Conservation (phyloP, 1,140 invertebrate species). For the Drosophila quadrilineata region DNA sequence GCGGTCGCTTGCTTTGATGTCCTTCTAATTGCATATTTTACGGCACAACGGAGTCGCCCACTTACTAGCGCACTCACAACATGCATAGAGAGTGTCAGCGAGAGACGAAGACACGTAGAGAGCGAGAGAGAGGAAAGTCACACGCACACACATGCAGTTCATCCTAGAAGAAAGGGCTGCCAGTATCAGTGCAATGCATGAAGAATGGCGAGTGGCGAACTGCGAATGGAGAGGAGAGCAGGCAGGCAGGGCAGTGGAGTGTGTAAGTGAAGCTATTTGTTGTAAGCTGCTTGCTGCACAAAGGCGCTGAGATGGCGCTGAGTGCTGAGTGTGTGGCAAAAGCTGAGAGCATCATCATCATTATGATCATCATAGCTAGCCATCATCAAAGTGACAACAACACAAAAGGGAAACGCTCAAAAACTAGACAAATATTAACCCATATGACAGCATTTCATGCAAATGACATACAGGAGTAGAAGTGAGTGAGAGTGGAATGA, state of each 20-base stretch:
- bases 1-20: conserved; percentile 63
- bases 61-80: conserved; percentile 8
- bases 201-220: too few relatives aligned
- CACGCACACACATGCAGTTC: conserved; percentile 30
- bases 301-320: conserved; percentile 15
- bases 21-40: conserved; percentile 79
- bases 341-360: conserved; percentile 20
- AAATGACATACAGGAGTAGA: background rate
- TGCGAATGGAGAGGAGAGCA: too few relatives aligned
- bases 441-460: conserved; percentile 38
- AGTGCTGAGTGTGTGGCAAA: conserved; percentile 32
- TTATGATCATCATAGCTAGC: conserved; percentile 53
- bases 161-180: conserved; percentile 60
- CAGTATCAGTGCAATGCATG: background rate
- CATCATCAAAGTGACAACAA: conserved; percentile 38
- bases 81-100: background rate
- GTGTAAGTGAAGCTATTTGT: conserved; percentile 71
- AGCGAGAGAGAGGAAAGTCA: background rate
- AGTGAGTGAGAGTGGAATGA: background rate
- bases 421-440: conserved; percentile 79
- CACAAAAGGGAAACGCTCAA: conserved; percentile 66
- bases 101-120: background rate
- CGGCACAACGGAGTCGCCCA: conserved; percentile 55
- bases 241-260: too few relatives aligned
- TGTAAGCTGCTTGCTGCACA: conserved; percentile 14